phyloP scores from a whole-genome alignment of 1,140 invertebrate species.

The Zaprionus nigranus region DNA sequence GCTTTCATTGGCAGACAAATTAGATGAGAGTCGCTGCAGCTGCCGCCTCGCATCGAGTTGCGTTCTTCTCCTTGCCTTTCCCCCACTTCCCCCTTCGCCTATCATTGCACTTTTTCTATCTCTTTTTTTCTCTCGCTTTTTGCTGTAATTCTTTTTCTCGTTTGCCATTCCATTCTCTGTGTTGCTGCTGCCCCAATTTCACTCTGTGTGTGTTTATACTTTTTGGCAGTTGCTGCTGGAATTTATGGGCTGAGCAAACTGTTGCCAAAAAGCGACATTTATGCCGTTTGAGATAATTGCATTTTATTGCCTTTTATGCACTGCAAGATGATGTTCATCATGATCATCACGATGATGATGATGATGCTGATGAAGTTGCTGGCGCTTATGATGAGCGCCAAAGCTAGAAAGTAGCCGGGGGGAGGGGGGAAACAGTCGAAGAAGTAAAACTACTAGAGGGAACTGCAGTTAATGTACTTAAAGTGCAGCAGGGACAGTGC shows the following conservation, averaged over 20 bases:
- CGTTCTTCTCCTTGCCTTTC: background rate
- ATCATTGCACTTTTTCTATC: background rate
- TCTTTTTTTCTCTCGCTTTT: too few species aligned
- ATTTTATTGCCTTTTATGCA: constrained; percentile 80
- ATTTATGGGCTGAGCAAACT: constrained; percentile 72
- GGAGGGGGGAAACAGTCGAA: too few species aligned
- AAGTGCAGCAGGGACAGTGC: constrained; percentile 52
- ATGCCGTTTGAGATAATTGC: constrained; percentile 80
- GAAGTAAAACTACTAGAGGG: constrained; percentile 18
- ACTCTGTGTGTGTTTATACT: background rate
- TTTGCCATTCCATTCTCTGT: constrained; percentile 1
- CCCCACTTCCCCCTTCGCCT: too few species aligned
- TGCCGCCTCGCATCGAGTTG: constrained; percentile 9
- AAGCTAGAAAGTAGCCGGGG: constrained; percentile 7
- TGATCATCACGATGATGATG: background rate
- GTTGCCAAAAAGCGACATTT: constrained; percentile 78
- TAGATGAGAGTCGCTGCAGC: constrained; percentile 61
- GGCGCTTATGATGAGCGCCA: background rate
- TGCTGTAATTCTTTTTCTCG: background rate
- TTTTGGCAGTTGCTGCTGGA: constrained; percentile 64
- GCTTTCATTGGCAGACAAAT: constrained; percentile 70
- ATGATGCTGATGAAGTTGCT: constrained; percentile 9
- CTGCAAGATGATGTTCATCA: constrained; percentile 38
- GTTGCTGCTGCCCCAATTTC: constrained; percentile 3
- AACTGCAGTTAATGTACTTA: constrained; percentile 67